Evolutionary conservation across 2,888 invertebrate genomes (phyloP), one percentile per base, ranked within the genome.

Genomic region (Brassicogethes aeneus): DNA sequence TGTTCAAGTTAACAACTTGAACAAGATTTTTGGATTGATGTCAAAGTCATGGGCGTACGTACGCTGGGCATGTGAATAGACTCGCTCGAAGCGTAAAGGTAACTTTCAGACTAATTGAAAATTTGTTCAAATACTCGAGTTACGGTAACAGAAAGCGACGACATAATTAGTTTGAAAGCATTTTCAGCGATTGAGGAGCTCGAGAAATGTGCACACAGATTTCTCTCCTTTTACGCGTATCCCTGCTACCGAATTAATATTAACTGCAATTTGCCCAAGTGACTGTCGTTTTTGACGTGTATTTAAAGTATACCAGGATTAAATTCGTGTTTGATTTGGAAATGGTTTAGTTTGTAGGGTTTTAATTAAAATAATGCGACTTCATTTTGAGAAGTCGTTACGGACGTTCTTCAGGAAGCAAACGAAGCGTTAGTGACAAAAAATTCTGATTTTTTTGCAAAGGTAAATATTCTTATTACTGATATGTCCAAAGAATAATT

Each of bases 81-180:
- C n/a, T n/a, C n/a, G n/a, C n/a, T n/a, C n/a, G 23, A 7, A 23
- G 23, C 23, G 23, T 10, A 10, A 23, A 23, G 23, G 10, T 40
- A 50, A 51, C 52, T 51, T 51, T 54, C 44, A 54, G 54, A 47
- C 54, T 56, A 52, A 55, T 56, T 54, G 53, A 49, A 56, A 53
- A 51, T 51, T 53, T 45, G 52, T 49, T 44, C 48, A 50, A 52
- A 54, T 53, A 52, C 5, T 5, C 23, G 23, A 23, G 10, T 10
- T 10, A 23, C 23, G 23, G 23, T 23, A n/a, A n/a, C n/a, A n/a
- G n/a, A n/a, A n/a, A n/a, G 23, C 23, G 5, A 23, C 23, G 23
- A 23, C 23, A 23, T 23, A 23, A 23, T 23, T 23, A 23, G 23
- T 23, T 23, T 23, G 23, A 23, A 23, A 23, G 23, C 23, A 23